Evolutionary conservation across 2,888 invertebrate genomes (phyloP), one percentile per base, ranked within the genome.

Genomic region (Macrosoma leucophasiata): DNA sequence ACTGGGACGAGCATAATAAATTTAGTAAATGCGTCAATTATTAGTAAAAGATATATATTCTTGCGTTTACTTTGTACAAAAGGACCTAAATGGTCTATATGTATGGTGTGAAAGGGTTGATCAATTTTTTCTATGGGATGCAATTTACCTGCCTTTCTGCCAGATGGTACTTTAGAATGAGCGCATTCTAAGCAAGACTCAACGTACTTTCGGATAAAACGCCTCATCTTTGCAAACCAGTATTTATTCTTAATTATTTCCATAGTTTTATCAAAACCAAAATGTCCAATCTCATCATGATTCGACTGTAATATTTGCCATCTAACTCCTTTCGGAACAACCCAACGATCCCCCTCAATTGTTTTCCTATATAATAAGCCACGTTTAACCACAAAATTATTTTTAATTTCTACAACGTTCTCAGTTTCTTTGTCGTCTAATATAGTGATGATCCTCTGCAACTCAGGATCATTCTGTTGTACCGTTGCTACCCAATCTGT

Each of bases 91-190:
- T n/a, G n/a, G n/a, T n/a, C n/a, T n/a, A n/a, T n/a, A n/a, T n/a
- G n/a, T n/a, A n/a, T n/a, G n/a, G n/a, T n/a, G n/a, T n/a, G n/a
- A n/a, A n/a, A n/a, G n/a, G n/a, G n/a, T n/a, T n/a, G n/a, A n/a
- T n/a, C n/a, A n/a, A n/a, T n/a, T n/a, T n/a, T n/a, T n/a, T n/a
- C n/a, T n/a, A n/a, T n/a, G n/a, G n/a, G n/a, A n/a, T 20, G 52
- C 47, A 36, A 46, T 47, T 24, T 48, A 42, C 9, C 43, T 22
- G n/a, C 35, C 38, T 30, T 46, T 46, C 27, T 53, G 47, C 10
- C 54, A 47, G 13, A 24, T 9, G 30, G 40, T 19, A 33, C 49
- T 50, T 35, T 58, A 47, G 22, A 32, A 38, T 30, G 30, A 2
- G 27, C 13, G 25, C 20, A 37, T 34, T 29, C 3, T 41, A 22